These are phyloP conservation scores for Nomada ruficornis DNA, from an alignment of 2,888 invertebrate species.

Conservation along the genomic window DNA sequence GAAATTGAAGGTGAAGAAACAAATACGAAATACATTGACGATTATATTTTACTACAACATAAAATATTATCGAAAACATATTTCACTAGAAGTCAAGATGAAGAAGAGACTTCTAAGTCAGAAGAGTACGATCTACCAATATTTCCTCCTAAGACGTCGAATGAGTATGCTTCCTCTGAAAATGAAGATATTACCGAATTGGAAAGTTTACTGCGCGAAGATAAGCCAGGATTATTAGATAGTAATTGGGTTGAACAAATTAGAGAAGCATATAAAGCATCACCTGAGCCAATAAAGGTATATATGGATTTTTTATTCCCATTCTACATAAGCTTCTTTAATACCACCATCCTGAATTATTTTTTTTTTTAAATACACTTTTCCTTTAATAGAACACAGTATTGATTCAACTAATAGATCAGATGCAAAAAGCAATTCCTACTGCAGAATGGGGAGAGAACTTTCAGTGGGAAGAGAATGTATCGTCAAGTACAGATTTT, in stretches of 20 bases:
- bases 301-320: neutral
- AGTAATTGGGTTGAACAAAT: slow-evolving; percentile 79
- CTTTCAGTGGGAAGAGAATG: slow-evolving; percentile 77
- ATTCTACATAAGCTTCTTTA: neutral
- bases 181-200: slow-evolving; percentile 71
- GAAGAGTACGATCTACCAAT: slow-evolving; percentile 74
- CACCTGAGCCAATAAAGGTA: slow-evolving; percentile 75
- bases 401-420: slow-evolving; percentile 76
- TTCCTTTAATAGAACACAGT: slow-evolving; percentile 70
- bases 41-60: slow-evolving; percentile 76
- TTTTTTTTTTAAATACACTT: neutral
- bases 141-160: slow-evolving; percentile 71
- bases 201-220: slow-evolving; percentile 72
- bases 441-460: slow-evolving; percentile 79
- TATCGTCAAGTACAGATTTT: slow-evolving; percentile 67
- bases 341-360: neutral
- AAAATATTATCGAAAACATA: slow-evolving; percentile 77
- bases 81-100: slow-evolving; percentile 70
- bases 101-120: slow-evolving; percentile 57
- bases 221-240: slow-evolving; percentile 77
- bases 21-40: slow-evolving; percentile 73
- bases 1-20: slow-evolving; percentile 60
- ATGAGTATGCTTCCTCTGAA: slow-evolving; percentile 22
- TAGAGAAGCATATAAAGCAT: slow-evolving; percentile 76
- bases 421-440: slow-evolving; percentile 82